phyloP scores from a whole-genome alignment of 2,888 invertebrate species.

The Frankliniella fusca region DNA sequence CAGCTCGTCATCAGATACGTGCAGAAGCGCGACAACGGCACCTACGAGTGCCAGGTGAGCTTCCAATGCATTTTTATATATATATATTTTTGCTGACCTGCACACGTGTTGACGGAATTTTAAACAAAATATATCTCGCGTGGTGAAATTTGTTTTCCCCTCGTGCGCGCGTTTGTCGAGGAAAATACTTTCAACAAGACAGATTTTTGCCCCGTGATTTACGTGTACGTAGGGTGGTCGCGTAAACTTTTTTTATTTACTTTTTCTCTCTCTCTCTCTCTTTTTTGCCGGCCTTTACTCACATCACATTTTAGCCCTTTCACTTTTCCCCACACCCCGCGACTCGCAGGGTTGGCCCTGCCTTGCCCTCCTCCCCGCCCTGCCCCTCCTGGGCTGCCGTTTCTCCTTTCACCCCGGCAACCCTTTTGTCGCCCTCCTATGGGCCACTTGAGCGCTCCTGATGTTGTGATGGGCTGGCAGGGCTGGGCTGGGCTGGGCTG shows the following conservation, averaged over 20 bases:
- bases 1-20: slow-evolving; percentile 22
- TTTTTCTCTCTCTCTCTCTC: not conserved
- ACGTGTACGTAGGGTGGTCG: too few relatives aligned
- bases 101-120: too few relatives aligned
- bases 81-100: too few relatives aligned
- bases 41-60: slow-evolving; percentile 10
- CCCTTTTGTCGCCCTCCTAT: not conserved
- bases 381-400: too few relatives aligned
- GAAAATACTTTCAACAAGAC: too few relatives aligned
- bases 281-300: not conserved
- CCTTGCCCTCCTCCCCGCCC: not conserved
- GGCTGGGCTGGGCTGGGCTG: too few relatives aligned
- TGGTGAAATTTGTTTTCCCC: too few relatives aligned
- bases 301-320: not conserved
- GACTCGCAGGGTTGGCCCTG: too few relatives aligned
- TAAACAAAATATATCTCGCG: too few relatives aligned
- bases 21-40: slow-evolving; percentile 21
- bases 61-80: too few relatives aligned
- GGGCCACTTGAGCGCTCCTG: not conserved
- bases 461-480: slow-evolving; percentile 1
- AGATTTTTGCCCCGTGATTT: too few relatives aligned
- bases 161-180: too few relatives aligned
- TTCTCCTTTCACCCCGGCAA: not conserved
- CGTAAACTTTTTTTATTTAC: not conserved
- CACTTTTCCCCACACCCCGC: not conserved